Percentiles rank a stretch among this genome's conserved stretches.
phyloP scores from a whole-genome alignment of 2,888 invertebrate species.

The Drosophila recens region DNA sequence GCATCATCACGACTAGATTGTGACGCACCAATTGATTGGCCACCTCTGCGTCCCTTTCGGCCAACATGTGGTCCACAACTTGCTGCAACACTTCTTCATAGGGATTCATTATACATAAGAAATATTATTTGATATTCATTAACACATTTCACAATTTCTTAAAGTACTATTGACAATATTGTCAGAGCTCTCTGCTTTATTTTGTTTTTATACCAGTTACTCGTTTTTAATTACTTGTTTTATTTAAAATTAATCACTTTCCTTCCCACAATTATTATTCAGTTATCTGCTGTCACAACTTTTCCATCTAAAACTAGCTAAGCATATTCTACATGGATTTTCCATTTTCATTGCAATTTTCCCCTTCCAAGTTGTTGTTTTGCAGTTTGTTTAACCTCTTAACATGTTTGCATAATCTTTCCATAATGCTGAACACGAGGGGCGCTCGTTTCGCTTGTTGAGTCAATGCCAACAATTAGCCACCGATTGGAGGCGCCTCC shows the following conservation, averaged over 20 bases:
- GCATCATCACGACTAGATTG: slow-evolving; percentile 14
- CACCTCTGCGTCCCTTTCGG: neutral
- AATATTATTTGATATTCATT: neutral
- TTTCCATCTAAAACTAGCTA: neutral
- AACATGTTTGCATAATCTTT: slow-evolving; percentile 68
- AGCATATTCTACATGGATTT: slow-evolving; percentile 14
- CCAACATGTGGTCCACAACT: slow-evolving; percentile 33
- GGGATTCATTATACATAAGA: neutral
- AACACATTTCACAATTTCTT: neutral
- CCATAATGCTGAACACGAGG: slow-evolving; percentile 58
- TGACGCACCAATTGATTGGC: slow-evolving; percentile 6
- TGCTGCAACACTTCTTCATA: slow-evolving; percentile 2
- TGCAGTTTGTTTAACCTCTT: slow-evolving; percentile 35
- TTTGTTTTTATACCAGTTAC: no score
- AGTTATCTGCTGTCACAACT: neutral
- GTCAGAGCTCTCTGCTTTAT: neutral
- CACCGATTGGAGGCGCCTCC: slow-evolving; percentile 49
- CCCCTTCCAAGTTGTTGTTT: neutral
- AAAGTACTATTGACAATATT: neutral
- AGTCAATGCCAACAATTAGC: slow-evolving; percentile 58
- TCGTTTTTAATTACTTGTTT: neutral
- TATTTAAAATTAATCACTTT: neutral
- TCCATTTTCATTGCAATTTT: slow-evolving; percentile 9
- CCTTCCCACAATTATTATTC: neutral
- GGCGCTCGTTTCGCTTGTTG: slow-evolving; percentile 45